phyloP scores from a whole-genome alignment of 2,113 vertebrate species.

The Entomyzon cyanotis region DNA sequence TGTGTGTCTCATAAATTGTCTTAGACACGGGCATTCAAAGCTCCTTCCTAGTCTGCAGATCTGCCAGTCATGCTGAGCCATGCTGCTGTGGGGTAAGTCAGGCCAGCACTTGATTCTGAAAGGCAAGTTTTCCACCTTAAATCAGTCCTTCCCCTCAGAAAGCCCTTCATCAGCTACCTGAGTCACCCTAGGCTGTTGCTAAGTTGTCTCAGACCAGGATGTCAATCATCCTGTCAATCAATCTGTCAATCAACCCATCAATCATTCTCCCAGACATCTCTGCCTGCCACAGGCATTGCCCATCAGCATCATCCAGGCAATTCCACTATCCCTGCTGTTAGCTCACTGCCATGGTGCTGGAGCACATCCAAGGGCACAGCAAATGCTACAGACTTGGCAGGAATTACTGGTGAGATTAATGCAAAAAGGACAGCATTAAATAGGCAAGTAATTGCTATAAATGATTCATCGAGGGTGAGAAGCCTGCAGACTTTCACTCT shows the following conservation, averaged over 20 bases:
- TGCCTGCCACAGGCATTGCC: accelerated
- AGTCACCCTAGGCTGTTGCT: neutral
- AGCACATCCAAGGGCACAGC: neutral
- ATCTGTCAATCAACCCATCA: neutral
- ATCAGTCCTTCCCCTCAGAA: neutral
- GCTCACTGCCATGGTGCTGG: neutral
- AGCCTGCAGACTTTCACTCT: neutral
- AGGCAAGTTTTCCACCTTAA: neutral
- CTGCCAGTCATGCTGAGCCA: neutral
- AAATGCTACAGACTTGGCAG: neutral
- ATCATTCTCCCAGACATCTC: neutral
- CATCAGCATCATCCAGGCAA: accelerated
- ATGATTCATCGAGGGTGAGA: neutral
- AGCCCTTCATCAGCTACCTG: neutral
- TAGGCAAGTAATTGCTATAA: neutral
- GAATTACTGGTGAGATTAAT: neutral
- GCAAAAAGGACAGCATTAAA: neutral
- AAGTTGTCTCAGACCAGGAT: neutral
- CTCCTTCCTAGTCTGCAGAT: neutral
- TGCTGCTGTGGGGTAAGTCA: neutral
- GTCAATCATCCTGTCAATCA: neutral
- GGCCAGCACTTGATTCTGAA: neutral
- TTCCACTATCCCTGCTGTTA: neutral
- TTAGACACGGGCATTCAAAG: neutral
- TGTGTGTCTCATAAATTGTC: neutral